Evolutionary conservation across 2,888 invertebrate species (phyloP).

Genomic region (Thera obeliscata): DNA sequence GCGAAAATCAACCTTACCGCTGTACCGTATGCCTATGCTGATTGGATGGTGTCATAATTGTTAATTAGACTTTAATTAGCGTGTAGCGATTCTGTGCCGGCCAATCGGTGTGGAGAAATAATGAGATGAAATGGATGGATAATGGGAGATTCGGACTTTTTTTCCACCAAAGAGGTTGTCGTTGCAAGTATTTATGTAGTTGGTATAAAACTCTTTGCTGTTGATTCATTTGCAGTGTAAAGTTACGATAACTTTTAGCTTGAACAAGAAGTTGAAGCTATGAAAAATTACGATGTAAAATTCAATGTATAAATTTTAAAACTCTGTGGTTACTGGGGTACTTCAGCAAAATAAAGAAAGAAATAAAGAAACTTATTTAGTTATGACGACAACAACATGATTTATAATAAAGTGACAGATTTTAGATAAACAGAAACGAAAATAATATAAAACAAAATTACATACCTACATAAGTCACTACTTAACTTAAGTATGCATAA

Average conservation of each 20-base stretch:
- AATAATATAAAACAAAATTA: too few species aligned
- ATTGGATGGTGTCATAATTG: constrained; percentile 63
- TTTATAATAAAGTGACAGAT: too few species aligned
- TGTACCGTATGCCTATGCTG: constrained; percentile 53
- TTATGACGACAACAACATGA: too few species aligned
- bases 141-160: constrained; percentile 9
- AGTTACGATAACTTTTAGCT: not conserved
- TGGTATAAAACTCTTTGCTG: not conserved
- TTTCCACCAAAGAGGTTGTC: not conserved
- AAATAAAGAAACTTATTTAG: too few species aligned
- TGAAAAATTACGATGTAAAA: too few species aligned
- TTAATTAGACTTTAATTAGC: constrained; percentile 60
- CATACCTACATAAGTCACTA: too few species aligned
- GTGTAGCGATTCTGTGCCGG: constrained; percentile 39
- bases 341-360: too few species aligned
- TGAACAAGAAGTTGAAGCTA: too few species aligned
- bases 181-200: not conserved
- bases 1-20: constrained; percentile 47
- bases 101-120: constrained; percentile 45
- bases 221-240: not conserved
- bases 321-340: too few species aligned
- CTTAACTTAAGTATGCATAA: too few species aligned
- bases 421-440: too few species aligned
- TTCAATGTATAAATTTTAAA: too few species aligned
- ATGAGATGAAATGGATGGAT: constrained; percentile 23